These are phyloP conservation scores for Gonioctena quinquepunctata DNA, from an alignment of 1,140 invertebrate species.

Conservation along the genomic window DNA sequence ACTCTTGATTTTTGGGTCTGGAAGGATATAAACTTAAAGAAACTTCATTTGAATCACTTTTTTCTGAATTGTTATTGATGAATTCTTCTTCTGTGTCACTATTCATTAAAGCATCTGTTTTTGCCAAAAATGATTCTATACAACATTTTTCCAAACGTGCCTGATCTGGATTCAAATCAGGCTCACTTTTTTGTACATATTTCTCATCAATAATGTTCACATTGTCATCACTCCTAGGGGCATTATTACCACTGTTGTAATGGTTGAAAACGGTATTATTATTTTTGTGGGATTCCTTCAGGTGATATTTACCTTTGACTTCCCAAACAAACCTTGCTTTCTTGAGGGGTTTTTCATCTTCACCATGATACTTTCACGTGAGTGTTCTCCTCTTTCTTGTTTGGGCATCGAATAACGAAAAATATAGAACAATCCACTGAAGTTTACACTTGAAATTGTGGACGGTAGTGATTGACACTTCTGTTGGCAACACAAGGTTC, in stretches of 20 bases:
- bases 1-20: conserved; percentile 55
- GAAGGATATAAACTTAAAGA: conserved; percentile 25
- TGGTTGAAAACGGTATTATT: neutral
- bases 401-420: conserved; percentile 24
- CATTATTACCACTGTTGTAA: conserved; percentile 1
- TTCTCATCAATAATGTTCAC: conserved; percentile 25
- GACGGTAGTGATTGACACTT: neutral
- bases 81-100: conserved; percentile 37
- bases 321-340: conserved; percentile 68
- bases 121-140: conserved; percentile 40
- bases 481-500: neutral
- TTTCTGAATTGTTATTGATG: conserved; percentile 24
- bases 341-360: conserved; percentile 62
- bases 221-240: neutral
- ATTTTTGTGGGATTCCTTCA: conserved; percentile 52
- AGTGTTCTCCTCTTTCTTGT: conserved; percentile 19
- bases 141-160: conserved; percentile 20
- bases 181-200: conserved; percentile 17
- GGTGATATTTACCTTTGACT: conserved; percentile 66
- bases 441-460: too few species aligned
- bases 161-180: conserved; percentile 12
- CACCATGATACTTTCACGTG: conserved; percentile 33
- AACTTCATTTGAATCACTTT: conserved; percentile 43
- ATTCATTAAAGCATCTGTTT: conserved; percentile 40
- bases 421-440: too few species aligned